Percentiles rank a stretch among this genome's conserved stretches.
Evolutionary conservation across 2,113 vertebrate species (phyloP).

Genomic region (Rattus rattus): DNA sequence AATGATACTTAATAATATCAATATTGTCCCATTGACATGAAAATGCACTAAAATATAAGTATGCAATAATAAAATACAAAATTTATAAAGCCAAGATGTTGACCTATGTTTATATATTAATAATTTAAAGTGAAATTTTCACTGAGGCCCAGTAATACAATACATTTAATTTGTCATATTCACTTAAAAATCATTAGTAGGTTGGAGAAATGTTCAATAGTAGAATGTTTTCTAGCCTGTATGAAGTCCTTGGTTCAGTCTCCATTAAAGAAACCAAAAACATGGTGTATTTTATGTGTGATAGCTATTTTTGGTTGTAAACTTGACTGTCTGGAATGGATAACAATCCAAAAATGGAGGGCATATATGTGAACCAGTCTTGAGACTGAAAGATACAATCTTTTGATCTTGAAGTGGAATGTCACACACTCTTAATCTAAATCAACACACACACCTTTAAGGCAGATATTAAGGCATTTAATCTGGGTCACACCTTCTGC

Average conservation of each 20-base stretch:
- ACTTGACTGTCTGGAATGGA: too few relatives aligned
- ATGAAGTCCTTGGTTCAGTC: not conserved
- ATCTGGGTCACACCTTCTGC: too few relatives aligned
- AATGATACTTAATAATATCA: not conserved
- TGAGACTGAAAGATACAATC: too few relatives aligned
- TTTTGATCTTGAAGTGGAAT: too few relatives aligned
- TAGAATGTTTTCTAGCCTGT: not conserved
- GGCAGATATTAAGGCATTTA: too few relatives aligned
- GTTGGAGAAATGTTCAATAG: not conserved
- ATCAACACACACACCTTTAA: too few relatives aligned
- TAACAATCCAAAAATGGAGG: too few relatives aligned
- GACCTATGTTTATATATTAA: not conserved
- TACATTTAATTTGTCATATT: not conserved
- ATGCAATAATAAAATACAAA: not conserved
- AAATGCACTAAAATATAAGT: not conserved
- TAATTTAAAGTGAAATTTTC: not conserved
- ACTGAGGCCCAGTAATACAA: not conserved
- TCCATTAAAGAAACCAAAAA: not conserved
- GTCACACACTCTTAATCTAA: too few relatives aligned
- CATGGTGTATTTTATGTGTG: not conserved
- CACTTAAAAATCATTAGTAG: not conserved
- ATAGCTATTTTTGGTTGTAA: too few relatives aligned
- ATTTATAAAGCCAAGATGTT: not conserved
- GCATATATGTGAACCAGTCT: too few relatives aligned
- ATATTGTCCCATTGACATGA: not conserved